Percentiles rank a stretch among this genome's conserved stretches.
Evolutionary conservation across 2,797 vertebrate species (phyloP).

Genomic region (Chaunax sp.): DNA sequence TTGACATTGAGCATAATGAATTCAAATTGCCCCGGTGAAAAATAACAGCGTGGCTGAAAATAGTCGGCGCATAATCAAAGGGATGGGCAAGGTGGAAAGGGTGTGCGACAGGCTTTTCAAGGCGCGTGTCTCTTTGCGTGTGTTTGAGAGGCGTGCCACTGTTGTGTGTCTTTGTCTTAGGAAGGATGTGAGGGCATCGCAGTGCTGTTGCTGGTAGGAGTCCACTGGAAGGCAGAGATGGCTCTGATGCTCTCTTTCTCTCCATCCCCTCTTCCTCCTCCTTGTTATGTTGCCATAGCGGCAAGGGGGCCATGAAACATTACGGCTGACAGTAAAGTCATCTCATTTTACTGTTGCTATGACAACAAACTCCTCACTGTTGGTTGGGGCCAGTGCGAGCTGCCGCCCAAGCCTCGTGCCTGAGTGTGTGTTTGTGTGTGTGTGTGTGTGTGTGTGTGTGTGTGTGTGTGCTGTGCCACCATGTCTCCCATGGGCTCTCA

Average conservation of each 20-base stretch:
- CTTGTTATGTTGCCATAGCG: slow-evolving; percentile 85
- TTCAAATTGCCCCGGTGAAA: slow-evolving; percentile 75
- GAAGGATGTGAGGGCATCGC: slow-evolving; percentile 60
- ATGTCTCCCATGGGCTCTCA: slow-evolving; percentile 73
- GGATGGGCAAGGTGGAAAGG: slow-evolving; percentile 57
- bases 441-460: slow-evolving; percentile 25
- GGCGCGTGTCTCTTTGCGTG: slow-evolving; percentile 35
- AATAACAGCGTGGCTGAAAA: slow-evolving; percentile 58
- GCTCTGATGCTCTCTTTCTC: slow-evolving; percentile 70
- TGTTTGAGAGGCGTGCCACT: slow-evolving; percentile 56
- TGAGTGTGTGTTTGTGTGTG: slow-evolving; percentile 40
- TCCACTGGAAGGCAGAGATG: slow-evolving; percentile 71
- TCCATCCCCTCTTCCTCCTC: slow-evolving; percentile 74
- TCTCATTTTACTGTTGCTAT: slow-evolving; percentile 98
- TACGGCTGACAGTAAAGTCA: slow-evolving; percentile 97
- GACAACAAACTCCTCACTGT: slow-evolving; percentile 95
- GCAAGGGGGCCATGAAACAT: slow-evolving; percentile 93
- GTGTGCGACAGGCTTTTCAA: slow-evolving; percentile 67
- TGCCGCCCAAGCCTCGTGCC: slow-evolving; percentile 78
- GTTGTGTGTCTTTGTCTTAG: slow-evolving; percentile 41
- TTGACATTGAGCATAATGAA: slow-evolving; percentile 81
- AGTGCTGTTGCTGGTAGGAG: slow-evolving; percentile 67
- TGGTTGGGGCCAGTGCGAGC: slow-evolving; percentile 84
- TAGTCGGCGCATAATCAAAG: slow-evolving; percentile 70
- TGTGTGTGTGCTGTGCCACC: slow-evolving; percentile 42